Conservation (phyloP, 2,797 vertebrate species). For the Sebastiscus albofasciatus region DNA sequence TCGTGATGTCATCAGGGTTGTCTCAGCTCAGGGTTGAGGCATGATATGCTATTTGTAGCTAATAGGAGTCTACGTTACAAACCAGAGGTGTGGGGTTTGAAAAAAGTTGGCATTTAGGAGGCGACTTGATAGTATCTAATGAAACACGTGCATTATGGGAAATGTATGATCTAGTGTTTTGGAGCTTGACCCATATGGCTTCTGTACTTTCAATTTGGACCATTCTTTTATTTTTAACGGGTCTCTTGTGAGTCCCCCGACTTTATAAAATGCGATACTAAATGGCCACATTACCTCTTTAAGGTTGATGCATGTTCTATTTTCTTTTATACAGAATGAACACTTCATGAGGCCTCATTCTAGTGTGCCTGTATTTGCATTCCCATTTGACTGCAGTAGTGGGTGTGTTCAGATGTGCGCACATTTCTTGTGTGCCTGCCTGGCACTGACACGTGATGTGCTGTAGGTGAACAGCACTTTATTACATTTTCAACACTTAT, state of each 20-base stretch:
- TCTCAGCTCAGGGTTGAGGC: background rate
- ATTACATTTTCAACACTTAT: slow-evolving; percentile 3
- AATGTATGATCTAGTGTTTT: background rate
- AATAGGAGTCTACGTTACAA: background rate
- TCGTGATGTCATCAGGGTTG: background rate
- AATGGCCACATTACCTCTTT: background rate
- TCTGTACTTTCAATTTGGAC: background rate
- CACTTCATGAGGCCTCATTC: background rate
- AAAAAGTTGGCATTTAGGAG: background rate
- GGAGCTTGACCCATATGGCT: too few species aligned
- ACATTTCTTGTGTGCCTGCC: background rate
- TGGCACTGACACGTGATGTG: slow-evolving; percentile 15
- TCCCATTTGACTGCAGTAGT: slow-evolving; percentile 48
- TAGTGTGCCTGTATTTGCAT: slow-evolving; percentile 48
- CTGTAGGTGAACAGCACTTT: background rate
- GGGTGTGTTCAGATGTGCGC: slow-evolving; percentile 33
- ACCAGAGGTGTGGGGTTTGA: background rate
- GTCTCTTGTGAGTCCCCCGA: background rate
- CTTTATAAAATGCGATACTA: background rate
- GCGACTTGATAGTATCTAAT: background rate
- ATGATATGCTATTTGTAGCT: background rate
- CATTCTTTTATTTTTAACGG: background rate
- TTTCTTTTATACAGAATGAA: background rate
- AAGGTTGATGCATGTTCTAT: background rate
- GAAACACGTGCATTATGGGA: background rate